Conservation (phyloP, 2,113 vertebrate genomes). For the Pimephales promelas region DNA sequence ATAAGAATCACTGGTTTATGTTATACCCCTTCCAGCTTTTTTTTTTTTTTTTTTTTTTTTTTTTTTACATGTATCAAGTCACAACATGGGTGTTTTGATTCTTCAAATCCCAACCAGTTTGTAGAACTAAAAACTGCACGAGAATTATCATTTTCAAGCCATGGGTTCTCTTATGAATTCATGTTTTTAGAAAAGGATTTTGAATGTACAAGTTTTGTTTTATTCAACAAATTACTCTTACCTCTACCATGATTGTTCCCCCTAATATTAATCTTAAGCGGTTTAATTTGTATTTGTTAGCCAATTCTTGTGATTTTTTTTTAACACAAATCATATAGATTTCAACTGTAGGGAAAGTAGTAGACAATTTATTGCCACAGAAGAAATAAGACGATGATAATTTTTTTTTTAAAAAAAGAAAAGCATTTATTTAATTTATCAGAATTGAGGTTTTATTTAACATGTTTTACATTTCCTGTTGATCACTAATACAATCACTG, state of each 20-base stretch:
- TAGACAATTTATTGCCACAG: background rate
- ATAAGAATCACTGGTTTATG: background rate
- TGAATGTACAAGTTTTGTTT: too few species aligned
- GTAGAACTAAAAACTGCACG: background rate
- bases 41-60: background rate
- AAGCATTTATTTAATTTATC: conserved; percentile 5
- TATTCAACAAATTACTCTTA: background rate
- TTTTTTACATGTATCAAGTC: background rate
- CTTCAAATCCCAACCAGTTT: background rate
- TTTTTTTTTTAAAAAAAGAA: too few species aligned
- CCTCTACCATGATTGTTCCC: too few species aligned
- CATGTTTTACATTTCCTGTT: conserved; percentile 29
- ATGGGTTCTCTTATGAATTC: too few species aligned
- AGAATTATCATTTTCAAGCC: background rate
- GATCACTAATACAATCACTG: conserved; percentile 31
- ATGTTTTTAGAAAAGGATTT: too few species aligned
- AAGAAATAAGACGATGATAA: background rate
- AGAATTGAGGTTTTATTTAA: conserved; percentile 51
- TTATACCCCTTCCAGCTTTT: background rate
- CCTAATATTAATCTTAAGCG: too few species aligned
- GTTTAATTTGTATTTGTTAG: background rate
- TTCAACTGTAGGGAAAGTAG: background rate
- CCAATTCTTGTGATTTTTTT: background rate
- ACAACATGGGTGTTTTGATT: background rate
- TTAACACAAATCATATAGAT: background rate